Evolutionary conservation across 1,140 invertebrate species (phyloP).

Genomic region (Mizuhopecten yessoensis): DNA sequence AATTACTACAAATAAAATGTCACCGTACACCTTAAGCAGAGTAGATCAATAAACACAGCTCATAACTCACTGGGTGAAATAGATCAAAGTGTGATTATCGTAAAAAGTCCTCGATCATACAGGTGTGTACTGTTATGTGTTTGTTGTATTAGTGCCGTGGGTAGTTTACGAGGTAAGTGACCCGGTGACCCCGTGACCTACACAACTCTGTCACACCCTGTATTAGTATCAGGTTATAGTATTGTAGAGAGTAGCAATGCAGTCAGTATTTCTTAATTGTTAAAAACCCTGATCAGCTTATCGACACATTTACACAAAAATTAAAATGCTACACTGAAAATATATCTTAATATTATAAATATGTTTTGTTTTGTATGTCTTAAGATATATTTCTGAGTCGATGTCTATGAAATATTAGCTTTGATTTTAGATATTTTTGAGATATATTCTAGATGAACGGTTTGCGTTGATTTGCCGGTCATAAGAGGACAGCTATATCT

Average conservation of each 20-base stretch:
- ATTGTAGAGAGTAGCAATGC: neutral
- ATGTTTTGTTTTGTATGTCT: too few species aligned
- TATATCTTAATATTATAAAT: too few species aligned
- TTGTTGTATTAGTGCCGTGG: neutral
- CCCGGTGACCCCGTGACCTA: neutral
- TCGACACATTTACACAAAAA: too few species aligned
- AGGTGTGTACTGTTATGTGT: neutral
- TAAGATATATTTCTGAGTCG: too few species aligned
- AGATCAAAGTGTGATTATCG: neutral
- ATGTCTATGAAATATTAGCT: too few species aligned
- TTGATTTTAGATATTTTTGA: too few species aligned
- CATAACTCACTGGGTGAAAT: slow-evolving; percentile 25
- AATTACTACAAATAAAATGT: too few species aligned
- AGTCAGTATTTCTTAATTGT: neutral
- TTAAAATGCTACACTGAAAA: too few species aligned
- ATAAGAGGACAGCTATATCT: neutral
- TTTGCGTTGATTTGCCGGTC: too few species aligned
- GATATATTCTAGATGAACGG: too few species aligned
- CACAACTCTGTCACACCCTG: neutral
- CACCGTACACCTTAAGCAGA: neutral
- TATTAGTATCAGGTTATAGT: neutral
- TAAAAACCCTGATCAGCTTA: too few species aligned
- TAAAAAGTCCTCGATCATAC: neutral
- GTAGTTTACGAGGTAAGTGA: neutral
- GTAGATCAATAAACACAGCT: neutral